phyloP scores from a whole-genome alignment of 2,797 vertebrate species.

The Argentina silus region DNA sequence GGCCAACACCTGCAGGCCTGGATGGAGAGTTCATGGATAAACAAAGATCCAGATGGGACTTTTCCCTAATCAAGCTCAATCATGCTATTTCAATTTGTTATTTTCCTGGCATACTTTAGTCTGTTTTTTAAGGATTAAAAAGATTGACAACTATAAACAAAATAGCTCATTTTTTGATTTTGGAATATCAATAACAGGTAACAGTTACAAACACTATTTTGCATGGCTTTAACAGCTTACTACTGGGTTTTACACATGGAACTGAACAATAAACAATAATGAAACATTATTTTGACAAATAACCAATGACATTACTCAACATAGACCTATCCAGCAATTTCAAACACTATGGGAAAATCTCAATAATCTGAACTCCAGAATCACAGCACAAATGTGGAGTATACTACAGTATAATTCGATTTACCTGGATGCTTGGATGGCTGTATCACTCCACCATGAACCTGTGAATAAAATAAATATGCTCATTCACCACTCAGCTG shows the following conservation, averaged over 20 bases:
- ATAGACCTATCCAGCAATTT: background rate
- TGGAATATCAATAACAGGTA: constrained; percentile 26
- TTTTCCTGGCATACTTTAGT: constrained; percentile 27
- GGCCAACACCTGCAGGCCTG: constrained; percentile 90
- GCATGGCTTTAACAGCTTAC: background rate
- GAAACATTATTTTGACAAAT: background rate
- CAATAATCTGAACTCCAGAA: background rate
- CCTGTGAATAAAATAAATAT: constrained; percentile 65
- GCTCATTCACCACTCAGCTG: constrained; percentile 24
- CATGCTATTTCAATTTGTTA: constrained; percentile 22
- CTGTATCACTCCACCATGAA: constrained; percentile 68
- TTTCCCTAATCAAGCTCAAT: constrained; percentile 41
- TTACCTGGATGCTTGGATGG: constrained; percentile 79
- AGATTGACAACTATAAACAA: constrained; percentile 36
- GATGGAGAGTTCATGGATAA: constrained; percentile 57
- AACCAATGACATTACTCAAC: background rate
- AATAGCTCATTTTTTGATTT: constrained; percentile 39
- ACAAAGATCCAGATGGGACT: constrained; percentile 42
- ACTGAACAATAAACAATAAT: background rate
- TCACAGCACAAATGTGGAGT: background rate
- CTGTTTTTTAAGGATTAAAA: constrained; percentile 38
- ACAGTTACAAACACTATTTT: background rate
- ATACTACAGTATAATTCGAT: background rate
- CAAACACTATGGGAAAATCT: background rate
- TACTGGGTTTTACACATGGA: background rate